phyloP scores from a whole-genome alignment of 2,888 invertebrate genomes.

The Drosophila incognita region DNA sequence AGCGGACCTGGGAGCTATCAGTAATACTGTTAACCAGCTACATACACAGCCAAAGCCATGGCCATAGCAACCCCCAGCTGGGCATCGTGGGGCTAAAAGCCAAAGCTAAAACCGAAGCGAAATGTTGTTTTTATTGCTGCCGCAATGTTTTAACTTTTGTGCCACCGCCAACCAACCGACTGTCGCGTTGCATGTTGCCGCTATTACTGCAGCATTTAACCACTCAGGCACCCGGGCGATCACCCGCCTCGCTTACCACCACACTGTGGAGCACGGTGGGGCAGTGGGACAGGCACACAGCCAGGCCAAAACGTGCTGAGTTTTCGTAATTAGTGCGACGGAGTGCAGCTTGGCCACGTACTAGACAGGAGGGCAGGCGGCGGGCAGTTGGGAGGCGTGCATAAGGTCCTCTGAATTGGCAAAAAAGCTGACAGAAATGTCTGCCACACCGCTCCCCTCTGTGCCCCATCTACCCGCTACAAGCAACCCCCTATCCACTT shows the following conservation, averaged over 20 bases:
- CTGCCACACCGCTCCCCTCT: conserved; percentile 3
- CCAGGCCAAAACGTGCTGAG: conserved; percentile 76
- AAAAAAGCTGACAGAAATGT: conserved; percentile 39
- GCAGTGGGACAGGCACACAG: conserved; percentile 54
- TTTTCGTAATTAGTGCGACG: conserved; percentile 80
- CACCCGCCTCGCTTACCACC: conserved; percentile 21
- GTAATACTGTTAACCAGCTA: conserved; percentile 54
- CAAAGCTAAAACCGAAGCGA: conserved; percentile 50
- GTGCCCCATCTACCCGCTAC: not conserved
- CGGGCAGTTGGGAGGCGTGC: not conserved
- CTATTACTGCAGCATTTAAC: conserved; percentile 79
- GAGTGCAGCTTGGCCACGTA: conserved; percentile 73
- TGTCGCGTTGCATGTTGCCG: conserved; percentile 80
- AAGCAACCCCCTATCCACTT: conserved; percentile 12
- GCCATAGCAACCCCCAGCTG: conserved; percentile 33
- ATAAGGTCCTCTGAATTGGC: conserved; percentile 20
- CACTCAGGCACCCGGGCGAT: conserved; percentile 64
- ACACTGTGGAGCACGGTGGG: conserved; percentile 26
- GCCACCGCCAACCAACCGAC: conserved; percentile 45
- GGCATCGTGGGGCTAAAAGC: conserved; percentile 11
- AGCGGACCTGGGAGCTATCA: conserved; percentile 51
- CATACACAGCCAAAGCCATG: conserved; percentile 36
- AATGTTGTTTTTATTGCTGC: conserved; percentile 79
- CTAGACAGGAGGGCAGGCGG: conserved; percentile 3
- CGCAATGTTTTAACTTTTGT: conserved; percentile 79